Percentiles rank a stretch among this genome's conserved stretches.
Evolutionary conservation across 1,140 invertebrate genomes (phyloP).

Genomic region (Drosophila chauvacae): DNA sequence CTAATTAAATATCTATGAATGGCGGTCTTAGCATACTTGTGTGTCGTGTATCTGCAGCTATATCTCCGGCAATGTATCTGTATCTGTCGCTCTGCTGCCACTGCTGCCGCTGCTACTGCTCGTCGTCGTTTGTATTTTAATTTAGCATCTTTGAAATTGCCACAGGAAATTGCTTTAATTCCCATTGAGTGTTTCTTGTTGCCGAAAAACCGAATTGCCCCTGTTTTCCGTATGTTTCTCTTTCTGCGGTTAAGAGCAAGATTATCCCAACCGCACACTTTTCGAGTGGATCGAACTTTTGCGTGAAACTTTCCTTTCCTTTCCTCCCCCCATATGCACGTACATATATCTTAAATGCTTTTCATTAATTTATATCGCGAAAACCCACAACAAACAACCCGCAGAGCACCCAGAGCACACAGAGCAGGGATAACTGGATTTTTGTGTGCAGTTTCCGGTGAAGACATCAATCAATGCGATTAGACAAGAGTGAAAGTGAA

Average conservation of each 20-base stretch:
- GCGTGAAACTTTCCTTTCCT: constrained; percentile 19
- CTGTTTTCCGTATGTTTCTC: constrained; percentile 42
- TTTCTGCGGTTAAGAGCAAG: constrained; percentile 49
- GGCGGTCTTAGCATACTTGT: constrained; percentile 62
- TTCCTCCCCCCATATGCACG: neutral
- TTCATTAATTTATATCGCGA: constrained; percentile 65
- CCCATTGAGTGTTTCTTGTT: constrained; percentile 71
- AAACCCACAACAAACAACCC: constrained; percentile 46
- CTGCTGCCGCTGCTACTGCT: neutral
- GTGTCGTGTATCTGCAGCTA: constrained; percentile 28
- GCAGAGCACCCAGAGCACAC: constrained; percentile 10
- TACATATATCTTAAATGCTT: constrained; percentile 53
- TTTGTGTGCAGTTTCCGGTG: constrained; percentile 48
- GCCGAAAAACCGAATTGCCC: constrained; percentile 52
- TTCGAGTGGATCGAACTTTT: constrained; percentile 19
- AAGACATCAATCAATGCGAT: constrained; percentile 56
- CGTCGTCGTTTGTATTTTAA: constrained; percentile 68
- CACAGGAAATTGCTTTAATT: constrained; percentile 83
- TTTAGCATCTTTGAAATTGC: constrained; percentile 77
- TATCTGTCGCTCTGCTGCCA: neutral
- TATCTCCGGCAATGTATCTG: constrained; percentile 5
- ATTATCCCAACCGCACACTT: constrained; percentile 34
- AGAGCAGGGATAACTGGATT: constrained; percentile 41
- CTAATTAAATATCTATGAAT: constrained; percentile 84
- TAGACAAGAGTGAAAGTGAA: constrained; percentile 42